Percentiles rank a stretch among this genome's conserved stretches.
These are phyloP conservation scores for Puntigrus tetrazona DNA, from an alignment of 2,113 vertebrate species.

Conservation along the genomic window DNA sequence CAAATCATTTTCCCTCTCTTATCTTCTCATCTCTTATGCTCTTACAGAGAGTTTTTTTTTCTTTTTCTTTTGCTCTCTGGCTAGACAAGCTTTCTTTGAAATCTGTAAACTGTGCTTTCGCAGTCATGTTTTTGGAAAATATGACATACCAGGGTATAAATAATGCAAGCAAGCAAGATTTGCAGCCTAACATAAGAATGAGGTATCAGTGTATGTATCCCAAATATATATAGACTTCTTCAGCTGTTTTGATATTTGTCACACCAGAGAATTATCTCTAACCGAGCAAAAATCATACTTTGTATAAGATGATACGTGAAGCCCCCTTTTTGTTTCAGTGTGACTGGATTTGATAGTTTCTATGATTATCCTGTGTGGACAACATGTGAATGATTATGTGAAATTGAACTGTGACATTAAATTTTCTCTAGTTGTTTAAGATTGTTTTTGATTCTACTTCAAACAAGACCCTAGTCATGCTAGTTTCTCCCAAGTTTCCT, in stretches of 20 bases:
- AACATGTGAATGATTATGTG: conserved; percentile 8
- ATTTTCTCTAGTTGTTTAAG: conserved; percentile 25
- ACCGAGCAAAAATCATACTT: not conserved
- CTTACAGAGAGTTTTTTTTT: not conserved
- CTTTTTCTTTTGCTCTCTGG: conserved; percentile 10
- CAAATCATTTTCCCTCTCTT: not conserved
- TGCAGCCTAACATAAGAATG: conserved; percentile 23
- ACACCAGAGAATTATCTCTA: not conserved
- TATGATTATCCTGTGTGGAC: conserved; percentile 24
- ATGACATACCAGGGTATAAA: not conserved
- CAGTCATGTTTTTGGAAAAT: not conserved
- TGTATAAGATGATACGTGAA: not conserved
- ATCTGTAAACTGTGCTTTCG: not conserved
- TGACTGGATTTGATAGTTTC: conserved; percentile 11
- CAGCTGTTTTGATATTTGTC: conserved; percentile 1
- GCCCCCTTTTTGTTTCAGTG: not conserved
- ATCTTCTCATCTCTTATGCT: conserved; percentile 2
- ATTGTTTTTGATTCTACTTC: not conserved
- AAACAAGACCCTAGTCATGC: not conserved
- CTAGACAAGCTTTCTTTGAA: not conserved
- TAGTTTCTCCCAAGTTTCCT: not conserved
- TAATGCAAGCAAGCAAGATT: conserved; percentile 29
- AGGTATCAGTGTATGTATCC: not conserved
- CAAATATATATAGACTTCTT: not conserved
- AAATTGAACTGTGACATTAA: conserved; percentile 8